A percentile compares a stretch with the other conserved stretches of the same genome.
phyloP scores from a whole-genome alignment of 2,797 vertebrate genomes.

The Mycteria americana region DNA sequence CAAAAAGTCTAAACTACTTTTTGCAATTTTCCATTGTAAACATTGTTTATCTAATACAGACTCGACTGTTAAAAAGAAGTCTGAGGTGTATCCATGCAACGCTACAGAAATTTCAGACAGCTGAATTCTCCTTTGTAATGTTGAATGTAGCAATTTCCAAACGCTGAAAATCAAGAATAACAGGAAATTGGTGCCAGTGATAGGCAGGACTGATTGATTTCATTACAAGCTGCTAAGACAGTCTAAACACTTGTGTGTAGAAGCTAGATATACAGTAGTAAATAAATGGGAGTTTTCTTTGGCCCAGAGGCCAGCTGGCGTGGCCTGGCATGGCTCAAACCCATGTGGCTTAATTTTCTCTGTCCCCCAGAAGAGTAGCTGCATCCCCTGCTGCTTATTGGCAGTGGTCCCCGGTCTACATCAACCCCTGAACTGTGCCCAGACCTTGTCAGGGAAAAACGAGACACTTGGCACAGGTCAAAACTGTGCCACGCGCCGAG shows the following conservation, averaged over 20 bases:
- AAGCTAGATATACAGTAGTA: background rate
- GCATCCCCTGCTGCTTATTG: constrained; percentile 19
- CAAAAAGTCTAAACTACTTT: background rate
- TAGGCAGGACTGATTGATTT: background rate
- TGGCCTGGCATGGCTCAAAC: background rate
- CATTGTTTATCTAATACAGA: background rate
- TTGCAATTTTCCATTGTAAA: background rate
- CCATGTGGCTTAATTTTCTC: background rate
- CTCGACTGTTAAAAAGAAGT: background rate
- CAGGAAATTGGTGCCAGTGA: background rate
- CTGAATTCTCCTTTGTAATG: background rate
- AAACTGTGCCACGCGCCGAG: background rate
- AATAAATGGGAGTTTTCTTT: background rate
- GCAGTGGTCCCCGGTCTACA: background rate
- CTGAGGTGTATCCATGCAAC: background rate
- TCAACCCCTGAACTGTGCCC: constrained; percentile 17
- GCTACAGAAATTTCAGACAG: background rate
- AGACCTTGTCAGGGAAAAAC: constrained; percentile 21
- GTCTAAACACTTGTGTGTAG: background rate
- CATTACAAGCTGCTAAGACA: background rate
- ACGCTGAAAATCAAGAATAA: background rate
- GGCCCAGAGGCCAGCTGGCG: background rate
- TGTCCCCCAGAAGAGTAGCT: background rate
- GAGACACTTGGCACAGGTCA: constrained; percentile 43
- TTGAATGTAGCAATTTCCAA: background rate